Conservation (phyloP, 2,888 invertebrate genomes). For the Nomada fabriciana region DNA sequence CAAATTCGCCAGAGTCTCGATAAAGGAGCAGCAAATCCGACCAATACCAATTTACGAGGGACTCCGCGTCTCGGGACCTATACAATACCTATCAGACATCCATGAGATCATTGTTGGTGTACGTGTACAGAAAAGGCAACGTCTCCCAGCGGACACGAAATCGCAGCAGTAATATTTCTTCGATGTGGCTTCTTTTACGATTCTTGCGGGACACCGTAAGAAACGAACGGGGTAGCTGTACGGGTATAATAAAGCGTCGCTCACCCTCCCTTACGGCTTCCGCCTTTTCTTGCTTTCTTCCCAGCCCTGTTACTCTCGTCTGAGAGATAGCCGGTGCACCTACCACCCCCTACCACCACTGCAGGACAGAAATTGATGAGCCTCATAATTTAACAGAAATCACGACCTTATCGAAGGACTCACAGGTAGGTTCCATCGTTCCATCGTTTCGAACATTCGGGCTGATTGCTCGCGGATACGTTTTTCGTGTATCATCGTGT, state of each 20-base stretch:
- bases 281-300: conserved; percentile 55
- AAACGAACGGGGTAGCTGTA: conserved; percentile 46
- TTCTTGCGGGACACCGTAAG: conserved; percentile 71
- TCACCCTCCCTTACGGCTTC: conserved; percentile 54
- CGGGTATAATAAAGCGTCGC: conserved; percentile 68
- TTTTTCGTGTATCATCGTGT: too few relatives aligned
- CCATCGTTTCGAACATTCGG: not conserved
- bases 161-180: conserved; percentile 70
- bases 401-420: conserved; percentile 65
- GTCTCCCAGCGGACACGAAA: conserved; percentile 57
- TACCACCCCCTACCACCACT: conserved; percentile 16
- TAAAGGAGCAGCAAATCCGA: not conserved
- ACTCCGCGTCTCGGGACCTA: not conserved
- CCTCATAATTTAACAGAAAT: conserved; percentile 75
- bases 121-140: conserved; percentile 34
- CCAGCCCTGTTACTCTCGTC: conserved; percentile 35
- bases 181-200: conserved; percentile 68
- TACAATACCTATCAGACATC: conserved; percentile 14
- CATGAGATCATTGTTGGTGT: conserved; percentile 41
- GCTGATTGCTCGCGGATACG: too few relatives aligned
- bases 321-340: conserved; percentile 53
- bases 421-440: not conserved
- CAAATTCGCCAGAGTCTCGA: not conserved
- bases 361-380: conserved; percentile 76
- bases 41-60: conserved; percentile 34